Conservation (phyloP, 2,797 vertebrate genomes). For the Macropodus opercularis region DNA sequence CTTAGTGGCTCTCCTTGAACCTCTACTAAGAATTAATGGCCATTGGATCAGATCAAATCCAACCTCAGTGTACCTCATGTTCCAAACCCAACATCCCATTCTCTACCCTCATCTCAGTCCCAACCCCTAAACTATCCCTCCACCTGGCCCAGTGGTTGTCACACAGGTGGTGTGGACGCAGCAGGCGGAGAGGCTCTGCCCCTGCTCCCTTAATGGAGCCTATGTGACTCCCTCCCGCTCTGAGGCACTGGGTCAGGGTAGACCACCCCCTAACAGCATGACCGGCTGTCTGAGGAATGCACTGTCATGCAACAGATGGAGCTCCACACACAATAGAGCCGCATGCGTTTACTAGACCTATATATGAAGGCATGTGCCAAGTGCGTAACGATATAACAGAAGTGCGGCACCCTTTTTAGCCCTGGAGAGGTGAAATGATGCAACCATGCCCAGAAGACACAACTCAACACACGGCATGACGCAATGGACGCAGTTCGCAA, state of each 20-base stretch:
- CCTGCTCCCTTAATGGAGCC: conserved; percentile 38
- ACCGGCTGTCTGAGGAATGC: conserved; percentile 71
- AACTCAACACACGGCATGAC: conserved; percentile 8
- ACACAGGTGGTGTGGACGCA: conserved; percentile 29
- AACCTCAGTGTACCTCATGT: no score
- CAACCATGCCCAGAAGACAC: conserved; percentile 5
- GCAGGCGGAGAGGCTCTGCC: conserved; percentile 13
- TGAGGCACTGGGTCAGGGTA: conserved; percentile 36
- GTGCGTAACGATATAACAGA: conserved; percentile 14
- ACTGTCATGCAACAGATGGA: conserved; percentile 77
- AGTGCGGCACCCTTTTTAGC: conserved; percentile 9
- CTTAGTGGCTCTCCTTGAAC: no score
- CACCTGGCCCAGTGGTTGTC: conserved; percentile 18
- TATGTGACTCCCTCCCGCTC: conserved; percentile 46
- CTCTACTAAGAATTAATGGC: no score
- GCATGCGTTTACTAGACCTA: conserved; percentile 42
- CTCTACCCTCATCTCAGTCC: not conserved
- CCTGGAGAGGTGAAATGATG: conserved; percentile 27
- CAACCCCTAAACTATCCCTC: not conserved
- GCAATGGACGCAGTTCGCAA: conserved; percentile 2
- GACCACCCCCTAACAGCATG: conserved; percentile 57
- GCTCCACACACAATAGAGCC: conserved; percentile 62
- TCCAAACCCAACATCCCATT: not conserved
- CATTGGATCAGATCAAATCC: not conserved
- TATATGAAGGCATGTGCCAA: conserved; percentile 55